phyloP scores from a whole-genome alignment of 2,888 invertebrate species.

The Acrocera orbiculus region DNA sequence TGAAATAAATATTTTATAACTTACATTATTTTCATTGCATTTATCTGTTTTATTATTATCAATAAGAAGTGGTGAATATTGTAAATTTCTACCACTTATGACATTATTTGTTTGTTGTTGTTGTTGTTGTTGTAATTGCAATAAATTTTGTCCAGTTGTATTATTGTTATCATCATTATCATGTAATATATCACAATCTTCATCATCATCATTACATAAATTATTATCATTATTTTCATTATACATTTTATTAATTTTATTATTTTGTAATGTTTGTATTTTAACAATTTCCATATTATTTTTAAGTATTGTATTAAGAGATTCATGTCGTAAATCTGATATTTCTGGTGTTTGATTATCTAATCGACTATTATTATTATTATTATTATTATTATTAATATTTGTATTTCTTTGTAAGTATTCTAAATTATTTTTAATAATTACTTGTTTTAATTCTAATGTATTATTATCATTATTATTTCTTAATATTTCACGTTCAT shows the following conservation, averaged over 20 bases:
- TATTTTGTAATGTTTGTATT: conserved; percentile 5
- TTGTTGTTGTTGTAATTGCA: too few relatives aligned
- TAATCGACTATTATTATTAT: neutral
- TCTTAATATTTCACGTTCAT: conserved; percentile 4
- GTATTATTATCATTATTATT: conserved; percentile 15
- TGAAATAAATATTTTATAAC: too few relatives aligned
- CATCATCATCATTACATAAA: neutral
- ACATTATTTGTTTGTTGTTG: too few relatives aligned
- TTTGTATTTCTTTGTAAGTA: conserved; percentile 10
- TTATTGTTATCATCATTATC: conserved; percentile 8
- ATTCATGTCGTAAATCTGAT: conserved; percentile 7
- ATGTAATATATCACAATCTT: conserved; percentile 7
- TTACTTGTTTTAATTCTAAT: conserved; percentile 17
- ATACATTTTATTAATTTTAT: conserved; percentile 1
- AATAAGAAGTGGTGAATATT: too few relatives aligned
- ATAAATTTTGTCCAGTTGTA: too few relatives aligned
- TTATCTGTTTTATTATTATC: too few relatives aligned
- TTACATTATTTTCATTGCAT: too few relatives aligned
- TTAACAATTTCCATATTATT: conserved; percentile 15
- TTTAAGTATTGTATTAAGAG: conserved; percentile 14
- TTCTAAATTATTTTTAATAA: conserved; percentile 16
- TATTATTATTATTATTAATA: conserved; percentile 1
- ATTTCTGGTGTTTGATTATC: too few relatives aligned
- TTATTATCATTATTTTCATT: conserved; percentile 9
- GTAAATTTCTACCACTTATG: too few relatives aligned